phyloP scores from a whole-genome alignment of 1,140 invertebrate species.

The Drosophila kohkoa region DNA sequence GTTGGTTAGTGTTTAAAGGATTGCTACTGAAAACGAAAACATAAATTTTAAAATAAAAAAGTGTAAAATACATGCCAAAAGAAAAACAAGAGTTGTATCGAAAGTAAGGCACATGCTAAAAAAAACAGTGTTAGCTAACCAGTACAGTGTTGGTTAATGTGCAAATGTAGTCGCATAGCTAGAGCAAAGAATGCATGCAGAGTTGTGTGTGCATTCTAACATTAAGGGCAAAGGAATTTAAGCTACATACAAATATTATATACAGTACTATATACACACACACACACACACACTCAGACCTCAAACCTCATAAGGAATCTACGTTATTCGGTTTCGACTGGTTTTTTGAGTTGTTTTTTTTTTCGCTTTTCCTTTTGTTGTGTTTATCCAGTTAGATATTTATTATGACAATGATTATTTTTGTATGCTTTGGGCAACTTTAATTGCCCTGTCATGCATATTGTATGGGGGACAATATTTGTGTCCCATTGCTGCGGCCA shows the following conservation, averaged over 20 bases:
- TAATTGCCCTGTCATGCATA: constrained; percentile 68
- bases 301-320: too few relatives aligned
- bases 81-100: constrained; percentile 20
- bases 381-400: constrained; percentile 13
- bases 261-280: not conserved
- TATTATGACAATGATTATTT: constrained; percentile 48
- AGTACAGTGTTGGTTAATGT: not conserved
- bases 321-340: not conserved
- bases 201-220: not conserved
- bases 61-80: constrained; percentile 6
- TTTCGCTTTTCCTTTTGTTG: constrained; percentile 2
- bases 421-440: constrained; percentile 64
- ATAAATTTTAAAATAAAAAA: not conserved
- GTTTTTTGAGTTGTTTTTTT: constrained; percentile 1
- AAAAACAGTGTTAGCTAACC: not conserved
- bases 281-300: not conserved
- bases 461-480: constrained; percentile 67
- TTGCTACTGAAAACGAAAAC: not conserved
- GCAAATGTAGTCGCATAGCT: not conserved
- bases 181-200: not conserved
- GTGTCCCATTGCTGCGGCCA: constrained; percentile 47
- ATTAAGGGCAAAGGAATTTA: not conserved
- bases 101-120: not conserved
- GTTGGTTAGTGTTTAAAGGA: constrained; percentile 5
- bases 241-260: not conserved